Evolutionary conservation across 2,888 invertebrate genomes (phyloP).

Genomic region (Oscheius sp.): DNA sequence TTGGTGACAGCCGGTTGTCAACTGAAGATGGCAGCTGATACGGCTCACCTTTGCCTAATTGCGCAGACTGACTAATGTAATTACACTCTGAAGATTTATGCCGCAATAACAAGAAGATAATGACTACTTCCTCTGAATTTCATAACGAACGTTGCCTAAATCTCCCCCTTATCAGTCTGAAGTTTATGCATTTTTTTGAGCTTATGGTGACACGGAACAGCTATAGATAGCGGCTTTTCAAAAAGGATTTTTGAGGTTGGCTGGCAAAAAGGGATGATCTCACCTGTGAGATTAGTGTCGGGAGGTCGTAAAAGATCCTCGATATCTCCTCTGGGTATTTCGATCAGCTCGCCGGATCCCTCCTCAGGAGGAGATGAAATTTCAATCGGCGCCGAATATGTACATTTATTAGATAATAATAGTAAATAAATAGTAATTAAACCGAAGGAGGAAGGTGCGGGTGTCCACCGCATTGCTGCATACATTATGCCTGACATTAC

Average conservation of each 20-base stretch:
- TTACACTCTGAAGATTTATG: conserved; percentile 13
- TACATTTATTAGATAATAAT: conserved; percentile 14
- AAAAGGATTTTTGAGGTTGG: too few species aligned
- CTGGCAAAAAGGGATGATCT: background rate
- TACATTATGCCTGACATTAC: too few species aligned
- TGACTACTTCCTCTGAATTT: too few species aligned
- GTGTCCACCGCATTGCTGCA: conserved; percentile 24
- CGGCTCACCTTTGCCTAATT: conserved; percentile 16
- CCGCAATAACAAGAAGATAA: conserved; percentile 15
- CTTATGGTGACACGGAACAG: too few species aligned
- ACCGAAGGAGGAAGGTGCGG: background rate
- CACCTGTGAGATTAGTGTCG: conserved; percentile 18
- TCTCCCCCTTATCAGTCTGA: background rate
- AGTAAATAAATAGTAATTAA: conserved; percentile 28
- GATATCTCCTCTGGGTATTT: conserved; percentile 17
- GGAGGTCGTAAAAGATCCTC: conserved; percentile 29
- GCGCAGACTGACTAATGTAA: conserved; percentile 23
- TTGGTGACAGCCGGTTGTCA: conserved; percentile 29
- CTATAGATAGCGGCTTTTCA: too few species aligned
- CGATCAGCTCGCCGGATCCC: conserved; percentile 18
- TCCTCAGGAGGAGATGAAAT: background rate
- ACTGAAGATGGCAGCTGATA: conserved; percentile 14
- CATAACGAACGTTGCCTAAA: background rate
- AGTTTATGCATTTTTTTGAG: conserved; percentile 1
- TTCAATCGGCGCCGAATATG: conserved; percentile 23